Evolutionary conservation across 2,797 vertebrate genomes (phyloP).

Genomic region (Echiichthys vipera): DNA sequence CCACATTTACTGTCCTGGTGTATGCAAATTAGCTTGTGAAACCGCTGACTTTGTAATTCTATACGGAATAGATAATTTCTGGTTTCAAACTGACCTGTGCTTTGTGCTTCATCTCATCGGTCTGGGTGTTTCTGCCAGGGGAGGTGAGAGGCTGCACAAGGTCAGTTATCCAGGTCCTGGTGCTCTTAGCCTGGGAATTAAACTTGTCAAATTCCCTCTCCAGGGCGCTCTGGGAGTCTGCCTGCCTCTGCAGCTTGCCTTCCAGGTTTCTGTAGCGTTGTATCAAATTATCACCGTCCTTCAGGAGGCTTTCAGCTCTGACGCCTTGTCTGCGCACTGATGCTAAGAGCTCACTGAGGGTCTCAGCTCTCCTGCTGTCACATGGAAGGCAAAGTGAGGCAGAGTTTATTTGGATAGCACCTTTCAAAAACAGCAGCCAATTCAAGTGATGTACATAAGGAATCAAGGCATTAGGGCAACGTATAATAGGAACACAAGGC

Average conservation of each 20-base stretch:
- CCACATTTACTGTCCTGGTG: not conserved
- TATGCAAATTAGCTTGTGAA: not conserved
- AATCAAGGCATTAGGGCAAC: not conserved
- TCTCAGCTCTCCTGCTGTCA: constrained; percentile 81
- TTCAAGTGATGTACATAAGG: not conserved
- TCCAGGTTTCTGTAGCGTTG: constrained; percentile 84
- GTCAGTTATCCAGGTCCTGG: constrained; percentile 82
- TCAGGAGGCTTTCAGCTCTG: constrained; percentile 80
- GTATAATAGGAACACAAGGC: not conserved
- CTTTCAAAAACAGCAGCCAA: not conserved
- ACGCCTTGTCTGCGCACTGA: constrained; percentile 86
- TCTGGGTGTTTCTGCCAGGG: constrained; percentile 56
- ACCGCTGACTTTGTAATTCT: not conserved
- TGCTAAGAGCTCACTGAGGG: constrained; percentile 79
- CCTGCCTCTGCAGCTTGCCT: constrained; percentile 68
- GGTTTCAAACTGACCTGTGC: constrained; percentile 82
- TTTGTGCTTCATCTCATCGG: constrained; percentile 77
- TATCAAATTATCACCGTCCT: constrained; percentile 80
- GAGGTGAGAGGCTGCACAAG: constrained; percentile 78
- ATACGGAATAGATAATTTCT: not conserved
- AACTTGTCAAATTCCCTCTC: constrained; percentile 74
- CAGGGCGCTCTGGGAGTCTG: constrained; percentile 61
- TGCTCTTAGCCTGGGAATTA: constrained; percentile 73
- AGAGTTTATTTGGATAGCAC: too few relatives aligned
- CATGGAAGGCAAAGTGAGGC: not conserved